Conservation (phyloP, 2,113 vertebrate species). For the Brachyhypopomus gauderio region DNA sequence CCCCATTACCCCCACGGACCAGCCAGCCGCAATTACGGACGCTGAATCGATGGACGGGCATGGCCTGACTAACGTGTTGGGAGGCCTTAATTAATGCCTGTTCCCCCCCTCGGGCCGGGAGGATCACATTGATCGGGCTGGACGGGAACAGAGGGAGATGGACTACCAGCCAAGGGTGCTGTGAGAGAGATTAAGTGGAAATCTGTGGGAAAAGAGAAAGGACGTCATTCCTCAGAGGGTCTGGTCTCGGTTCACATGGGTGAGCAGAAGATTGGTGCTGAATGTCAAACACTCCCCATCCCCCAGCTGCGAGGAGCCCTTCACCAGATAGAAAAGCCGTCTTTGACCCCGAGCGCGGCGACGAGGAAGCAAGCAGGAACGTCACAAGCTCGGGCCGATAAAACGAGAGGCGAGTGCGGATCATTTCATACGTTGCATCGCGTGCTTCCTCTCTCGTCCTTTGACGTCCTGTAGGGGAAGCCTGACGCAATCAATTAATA, state of each 20-base stretch:
- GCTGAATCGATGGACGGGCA: conserved; percentile 62
- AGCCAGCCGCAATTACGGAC: conserved; percentile 67
- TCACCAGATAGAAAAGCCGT: neutral
- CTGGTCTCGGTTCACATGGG: conserved; percentile 52
- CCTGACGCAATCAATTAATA: too few relatives aligned
- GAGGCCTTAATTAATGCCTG: conserved; percentile 69
- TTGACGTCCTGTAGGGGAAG: too few relatives aligned
- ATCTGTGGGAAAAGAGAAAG: conserved; percentile 46
- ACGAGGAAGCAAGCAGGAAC: neutral
- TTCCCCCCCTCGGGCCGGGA: conserved; percentile 20
- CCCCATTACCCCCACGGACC: conserved; percentile 65
- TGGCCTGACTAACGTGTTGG: conserved; percentile 68
- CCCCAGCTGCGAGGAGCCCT: conserved; percentile 19
- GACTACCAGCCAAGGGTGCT: conserved; percentile 55
- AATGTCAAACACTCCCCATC: conserved; percentile 59
- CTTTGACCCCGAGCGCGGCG: neutral
- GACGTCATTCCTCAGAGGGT: conserved; percentile 57
- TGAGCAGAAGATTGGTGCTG: conserved; percentile 55
- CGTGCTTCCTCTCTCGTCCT: too few relatives aligned
- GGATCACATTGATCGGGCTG: conserved; percentile 61
- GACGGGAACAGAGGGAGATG: conserved; percentile 48
- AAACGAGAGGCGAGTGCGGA: neutral
- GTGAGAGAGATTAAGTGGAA: conserved; percentile 60
- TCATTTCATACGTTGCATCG: neutral
- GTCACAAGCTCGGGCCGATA: neutral